Base-by-base conservation (phyloP, 2,113 vertebrate genomes). In the Macrotus californicus region DNA sequence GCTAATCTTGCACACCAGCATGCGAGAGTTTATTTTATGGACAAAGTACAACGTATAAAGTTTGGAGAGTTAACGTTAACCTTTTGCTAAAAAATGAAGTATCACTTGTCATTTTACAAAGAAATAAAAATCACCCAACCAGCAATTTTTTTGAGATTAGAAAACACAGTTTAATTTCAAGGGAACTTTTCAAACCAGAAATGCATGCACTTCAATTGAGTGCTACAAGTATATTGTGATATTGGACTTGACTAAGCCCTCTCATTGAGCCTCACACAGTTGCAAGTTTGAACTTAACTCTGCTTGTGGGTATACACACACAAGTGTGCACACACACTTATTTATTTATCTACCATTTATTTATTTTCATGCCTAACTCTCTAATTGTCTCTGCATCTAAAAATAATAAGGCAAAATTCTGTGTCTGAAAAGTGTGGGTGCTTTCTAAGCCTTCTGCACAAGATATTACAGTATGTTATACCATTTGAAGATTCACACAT, bases 31-130 rank as follows among this genome's bases (percentile, higher is more conserved):
- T 98, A 96, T 98, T 97, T 97, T 97, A 96, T 94, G 96, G 96
- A 95, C 97, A 97, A 83, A 96, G 91, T 94, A 70, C 69, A 72
- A 97, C 98, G 97, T 97, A 96, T 97, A 61, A 98, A 98, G 96
- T 97, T 97, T 97, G 61, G 93, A 93, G 95, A 97, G 92, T 98
- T 97, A 94, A 75, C 70, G 77, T 98, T 98, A 98, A 98, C 95
- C 97, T 98, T 98, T 98, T 96, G 56, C 93, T 97, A 98, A 96
- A 98, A 88, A 97, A 96, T 96, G 96, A 98, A 98, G 92, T 94
- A 97, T 97, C 93, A 36, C 96, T 98, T 98, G 95, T 97, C 93
- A 86, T 94, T 96, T 98, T 76, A 69, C 86, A 93, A 64, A 94
- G 89, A 98, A 98, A 96, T 95, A 87, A 96, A 97, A 98, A 97